phyloP scores from a whole-genome alignment of 23 tunicate genomes.

The Phallusia fumigata region DNA sequence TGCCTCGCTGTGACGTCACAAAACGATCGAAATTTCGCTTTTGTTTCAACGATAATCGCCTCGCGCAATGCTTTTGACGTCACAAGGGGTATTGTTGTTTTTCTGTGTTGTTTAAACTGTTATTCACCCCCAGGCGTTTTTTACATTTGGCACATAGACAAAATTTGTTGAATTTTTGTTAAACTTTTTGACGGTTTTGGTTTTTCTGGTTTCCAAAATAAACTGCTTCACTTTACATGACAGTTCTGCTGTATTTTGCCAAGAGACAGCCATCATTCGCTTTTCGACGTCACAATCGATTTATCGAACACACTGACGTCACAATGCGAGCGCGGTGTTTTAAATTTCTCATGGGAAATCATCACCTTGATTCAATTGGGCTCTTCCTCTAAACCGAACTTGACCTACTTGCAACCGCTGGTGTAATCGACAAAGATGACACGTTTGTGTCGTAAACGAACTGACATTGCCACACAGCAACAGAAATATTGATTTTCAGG shows the following conservation, averaged over 20 bases:
- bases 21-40: background rate
- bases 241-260: too few species aligned
- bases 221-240: background rate
- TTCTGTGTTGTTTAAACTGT: background rate
- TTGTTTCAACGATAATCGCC: background rate
- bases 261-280: too few species aligned
- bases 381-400: too few species aligned
- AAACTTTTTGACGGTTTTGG: background rate
- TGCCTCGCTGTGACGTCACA: slow-evolving; percentile 7
- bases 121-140: background rate
- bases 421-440: too few species aligned
- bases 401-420: too few species aligned
- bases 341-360: background rate
- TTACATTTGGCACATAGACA: background rate
- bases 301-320: background rate
- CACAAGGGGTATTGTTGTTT: background rate
- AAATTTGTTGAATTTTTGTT: background rate
- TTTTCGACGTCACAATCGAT: background rate
- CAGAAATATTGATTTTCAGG: too few species aligned
- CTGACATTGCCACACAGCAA: too few species aligned
- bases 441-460: too few species aligned
- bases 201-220: background rate
- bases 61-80: background rate
- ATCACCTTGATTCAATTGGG: too few species aligned
- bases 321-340: background rate